Percentiles rank a stretch among this genome's conserved stretches.
Conservation (phyloP, 2,113 vertebrate species). For the Pelmatolapia mariae region DNA sequence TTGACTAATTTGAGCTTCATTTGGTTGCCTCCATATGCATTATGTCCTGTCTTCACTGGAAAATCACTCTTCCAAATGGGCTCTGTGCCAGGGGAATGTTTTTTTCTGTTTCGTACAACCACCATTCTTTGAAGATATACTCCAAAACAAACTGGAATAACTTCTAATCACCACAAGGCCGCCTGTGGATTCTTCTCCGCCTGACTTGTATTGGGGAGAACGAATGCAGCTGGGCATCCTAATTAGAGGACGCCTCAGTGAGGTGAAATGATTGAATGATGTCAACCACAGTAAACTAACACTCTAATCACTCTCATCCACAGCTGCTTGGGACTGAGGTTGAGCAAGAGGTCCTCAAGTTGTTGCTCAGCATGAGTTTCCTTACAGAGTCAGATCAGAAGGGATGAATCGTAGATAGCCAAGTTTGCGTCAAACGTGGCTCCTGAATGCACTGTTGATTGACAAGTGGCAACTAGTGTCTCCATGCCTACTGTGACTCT, state of each 20-base stretch:
- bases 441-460: background rate
- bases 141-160: background rate
- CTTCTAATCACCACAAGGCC: background rate
- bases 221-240: background rate
- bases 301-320: slow-evolving; percentile 4
- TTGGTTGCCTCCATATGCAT: slow-evolving; percentile 3
- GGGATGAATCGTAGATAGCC: background rate
- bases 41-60: background rate
- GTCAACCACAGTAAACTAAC: background rate
- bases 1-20: slow-evolving; percentile 37
- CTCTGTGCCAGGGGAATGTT: background rate
- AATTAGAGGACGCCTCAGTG: slow-evolving; percentile 12
- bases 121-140: background rate
- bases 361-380: slow-evolving; percentile 7
- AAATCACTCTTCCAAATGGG: slow-evolving; percentile 4
- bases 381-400: slow-evolving; percentile 18
- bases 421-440: background rate
- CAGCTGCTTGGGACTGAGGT: slow-evolving; percentile 13
- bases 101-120: background rate
- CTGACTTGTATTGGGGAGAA: background rate
- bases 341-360: slow-evolving; percentile 10
- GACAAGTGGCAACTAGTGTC: slow-evolving; percentile 35
- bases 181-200: background rate
- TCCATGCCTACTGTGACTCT: background rate
- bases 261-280: slow-evolving; percentile 15